Conservation (phyloP, 1,140 invertebrate species). For the Drosophila orosa region DNA sequence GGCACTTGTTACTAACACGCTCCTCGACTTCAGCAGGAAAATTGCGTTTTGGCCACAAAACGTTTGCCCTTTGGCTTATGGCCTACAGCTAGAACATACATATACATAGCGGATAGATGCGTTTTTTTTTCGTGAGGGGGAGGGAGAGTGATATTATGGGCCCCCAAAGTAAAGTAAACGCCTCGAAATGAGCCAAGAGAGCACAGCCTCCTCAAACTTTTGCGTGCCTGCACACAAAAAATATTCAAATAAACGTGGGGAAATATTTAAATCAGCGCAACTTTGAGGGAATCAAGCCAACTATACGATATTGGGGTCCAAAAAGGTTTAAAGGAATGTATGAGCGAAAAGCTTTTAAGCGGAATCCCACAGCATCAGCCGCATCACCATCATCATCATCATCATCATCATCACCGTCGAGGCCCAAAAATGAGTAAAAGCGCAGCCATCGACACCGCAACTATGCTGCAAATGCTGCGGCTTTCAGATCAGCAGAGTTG, state of each 20-base stretch:
- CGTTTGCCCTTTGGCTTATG: slow-evolving; percentile 52
- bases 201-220: slow-evolving; percentile 10
- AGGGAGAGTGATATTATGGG: slow-evolving; percentile 12
- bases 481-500: slow-evolving; percentile 11
- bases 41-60: slow-evolving; percentile 50
- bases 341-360: slow-evolving; percentile 30
- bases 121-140: too few species aligned
- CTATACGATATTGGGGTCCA: not conserved
- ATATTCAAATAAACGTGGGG: slow-evolving; percentile 33
- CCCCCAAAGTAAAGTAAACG: slow-evolving; percentile 44
- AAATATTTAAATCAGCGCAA: slow-evolving; percentile 24
- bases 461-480: slow-evolving; percentile 39
- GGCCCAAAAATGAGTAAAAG: slow-evolving; percentile 23
- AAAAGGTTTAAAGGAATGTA: slow-evolving; percentile 22
- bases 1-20: slow-evolving; percentile 55
- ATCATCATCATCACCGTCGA: not conserved
- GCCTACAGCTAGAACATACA: slow-evolving; percentile 9
- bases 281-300: slow-evolving; percentile 14
- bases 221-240: slow-evolving; percentile 27
- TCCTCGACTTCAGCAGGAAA: slow-evolving; percentile 24
- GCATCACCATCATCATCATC: slow-evolving; percentile 19
- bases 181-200: slow-evolving; percentile 29
- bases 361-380: slow-evolving; percentile 19
- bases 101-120: not conserved
- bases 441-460: slow-evolving; percentile 21